A percentile compares a stretch with the other conserved stretches of the same genome.
Evolutionary conservation across 2,797 vertebrate genomes (phyloP).

Genomic region (Podarcis siculus): DNA sequence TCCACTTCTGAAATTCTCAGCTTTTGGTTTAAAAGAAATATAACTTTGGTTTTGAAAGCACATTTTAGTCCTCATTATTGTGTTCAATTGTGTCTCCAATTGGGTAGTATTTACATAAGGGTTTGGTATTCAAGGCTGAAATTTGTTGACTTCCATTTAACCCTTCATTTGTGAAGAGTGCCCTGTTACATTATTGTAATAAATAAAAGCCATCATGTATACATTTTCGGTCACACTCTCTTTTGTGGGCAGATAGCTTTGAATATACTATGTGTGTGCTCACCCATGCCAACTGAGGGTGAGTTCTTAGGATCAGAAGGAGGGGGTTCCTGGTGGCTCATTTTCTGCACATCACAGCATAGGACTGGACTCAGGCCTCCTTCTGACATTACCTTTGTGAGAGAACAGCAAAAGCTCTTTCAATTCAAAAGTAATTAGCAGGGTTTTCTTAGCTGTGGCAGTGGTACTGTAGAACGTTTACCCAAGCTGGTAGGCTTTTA

Average conservation of each 20-base stretch:
- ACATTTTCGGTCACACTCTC: not conserved
- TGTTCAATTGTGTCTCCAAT: not conserved
- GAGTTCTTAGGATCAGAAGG: not conserved
- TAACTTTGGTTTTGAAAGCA: not conserved
- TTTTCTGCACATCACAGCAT: not conserved
- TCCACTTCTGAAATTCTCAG: not conserved
- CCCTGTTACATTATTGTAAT: not conserved
- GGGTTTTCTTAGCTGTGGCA: too few species aligned
- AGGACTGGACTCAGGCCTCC: not conserved
- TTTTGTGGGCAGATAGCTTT: not conserved
- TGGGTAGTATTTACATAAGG: not conserved
- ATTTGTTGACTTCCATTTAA: not conserved
- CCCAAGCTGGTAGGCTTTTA: too few species aligned
- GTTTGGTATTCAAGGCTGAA: not conserved
- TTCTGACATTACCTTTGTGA: not conserved
- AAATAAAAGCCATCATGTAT: not conserved
- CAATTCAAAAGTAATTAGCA: too few species aligned
- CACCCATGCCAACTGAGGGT: not conserved
- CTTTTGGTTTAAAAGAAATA: not conserved
- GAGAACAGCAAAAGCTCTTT: not conserved
- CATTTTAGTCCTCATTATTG: too few species aligned
- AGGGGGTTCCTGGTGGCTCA: not conserved
- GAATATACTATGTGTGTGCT: not conserved
- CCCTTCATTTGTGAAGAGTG: not conserved
- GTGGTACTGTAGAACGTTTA: too few species aligned